phyloP scores from a whole-genome alignment of 2,888 invertebrate genomes.

The Terebella lapidaria region DNA sequence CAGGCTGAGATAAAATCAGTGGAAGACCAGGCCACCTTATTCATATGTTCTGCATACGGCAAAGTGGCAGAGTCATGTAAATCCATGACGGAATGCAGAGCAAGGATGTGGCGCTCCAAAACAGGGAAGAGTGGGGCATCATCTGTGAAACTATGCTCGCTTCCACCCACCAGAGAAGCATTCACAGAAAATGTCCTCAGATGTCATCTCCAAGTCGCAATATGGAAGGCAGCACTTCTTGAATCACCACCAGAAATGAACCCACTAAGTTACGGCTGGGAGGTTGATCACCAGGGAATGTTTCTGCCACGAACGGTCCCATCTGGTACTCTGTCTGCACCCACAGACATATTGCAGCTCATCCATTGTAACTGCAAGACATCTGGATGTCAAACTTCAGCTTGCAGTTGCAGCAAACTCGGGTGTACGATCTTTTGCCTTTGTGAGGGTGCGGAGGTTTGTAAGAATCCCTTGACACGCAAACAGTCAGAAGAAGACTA shows the following conservation, averaged over 20 bases:
- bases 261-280: conserved; percentile 6
- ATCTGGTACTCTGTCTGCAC: not conserved
- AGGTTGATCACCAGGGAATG: not conserved
- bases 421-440: conserved; percentile 7
- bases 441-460: conserved; percentile 4
- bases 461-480: conserved; percentile 7
- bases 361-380: conserved; percentile 2
- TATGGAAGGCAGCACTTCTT: conserved; percentile 1
- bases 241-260: not conserved
- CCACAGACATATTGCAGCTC: not conserved
- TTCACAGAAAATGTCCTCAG: conserved; percentile 6
- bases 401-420: conserved; percentile 5
- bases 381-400: conserved; percentile 1
- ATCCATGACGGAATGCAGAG: conserved; percentile 5
- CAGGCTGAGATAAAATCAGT: conserved; percentile 5
- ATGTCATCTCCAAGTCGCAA: conserved; percentile 8
- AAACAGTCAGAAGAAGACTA: conserved; percentile 1
- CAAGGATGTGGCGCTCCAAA: conserved; percentile 1
- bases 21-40: not conserved
- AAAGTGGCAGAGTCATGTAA: conserved; percentile 7
- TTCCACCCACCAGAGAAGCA: conserved; percentile 9
- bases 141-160: conserved; percentile 7
- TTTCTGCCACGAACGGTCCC: not conserved
- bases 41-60: conserved; percentile 10
- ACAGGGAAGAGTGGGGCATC: conserved; percentile 6